A percentile compares a stretch with the other conserved stretches of the same genome.
phyloP scores from a whole-genome alignment of 2,797 vertebrate species.

The Botia kubotai region DNA sequence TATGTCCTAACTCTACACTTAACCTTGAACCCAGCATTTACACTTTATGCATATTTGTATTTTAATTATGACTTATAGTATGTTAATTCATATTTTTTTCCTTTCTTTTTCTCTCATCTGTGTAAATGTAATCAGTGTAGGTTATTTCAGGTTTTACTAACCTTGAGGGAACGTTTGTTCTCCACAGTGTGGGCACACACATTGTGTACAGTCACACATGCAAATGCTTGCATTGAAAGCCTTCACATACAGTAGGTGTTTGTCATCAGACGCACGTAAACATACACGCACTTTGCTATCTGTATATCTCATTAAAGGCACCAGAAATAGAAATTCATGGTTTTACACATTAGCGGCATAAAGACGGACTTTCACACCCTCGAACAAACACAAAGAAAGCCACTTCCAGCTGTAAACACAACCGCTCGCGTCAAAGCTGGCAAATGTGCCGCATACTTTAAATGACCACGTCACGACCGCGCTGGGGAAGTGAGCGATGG shows the following conservation, averaged over 20 bases:
- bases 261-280: conserved; percentile 13
- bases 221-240: not conserved
- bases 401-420: conserved; percentile 21
- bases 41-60: too few relatives aligned
- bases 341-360: not conserved
- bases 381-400: conserved; percentile 10
- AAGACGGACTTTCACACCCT: conserved; percentile 5
- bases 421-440: conserved; percentile 8
- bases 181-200: not conserved
- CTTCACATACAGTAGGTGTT: not conserved
- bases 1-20: too few relatives aligned
- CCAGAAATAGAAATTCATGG: conserved; percentile 18
- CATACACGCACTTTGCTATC: conserved; percentile 23
- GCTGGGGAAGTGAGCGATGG: conserved; percentile 36
- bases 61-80: not conserved
- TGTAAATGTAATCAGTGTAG: not conserved
- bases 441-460: conserved; percentile 22
- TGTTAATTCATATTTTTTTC: not conserved
- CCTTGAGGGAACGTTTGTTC: conserved; percentile 4
- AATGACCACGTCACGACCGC: conserved; percentile 22
- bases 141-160: not conserved
- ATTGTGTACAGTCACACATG: not conserved
- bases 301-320: conserved; percentile 13
- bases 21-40: too few relatives aligned
- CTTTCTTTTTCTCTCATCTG: not conserved